Conservation (phyloP, 2,113 vertebrate genomes). For the Gracilinanus agilis region DNA sequence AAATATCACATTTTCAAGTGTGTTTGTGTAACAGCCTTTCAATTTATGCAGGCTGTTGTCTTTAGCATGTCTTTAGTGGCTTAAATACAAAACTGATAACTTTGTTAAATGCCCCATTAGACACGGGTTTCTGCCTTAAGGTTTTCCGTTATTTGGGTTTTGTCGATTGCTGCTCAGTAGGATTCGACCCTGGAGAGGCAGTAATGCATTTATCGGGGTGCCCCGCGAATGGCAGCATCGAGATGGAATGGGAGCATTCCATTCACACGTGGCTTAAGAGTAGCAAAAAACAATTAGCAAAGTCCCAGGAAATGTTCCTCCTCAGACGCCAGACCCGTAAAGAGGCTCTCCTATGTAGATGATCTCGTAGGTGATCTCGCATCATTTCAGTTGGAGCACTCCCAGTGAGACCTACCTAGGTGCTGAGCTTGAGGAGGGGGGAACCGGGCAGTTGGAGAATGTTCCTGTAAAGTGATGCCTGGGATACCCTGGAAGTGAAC, state of each 20-base stretch:
- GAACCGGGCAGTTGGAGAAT: constrained; percentile 38
- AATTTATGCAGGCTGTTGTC: constrained; percentile 66
- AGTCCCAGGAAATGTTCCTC: not conserved
- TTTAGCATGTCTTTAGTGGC: constrained; percentile 39
- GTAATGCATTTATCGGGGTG: not conserved
- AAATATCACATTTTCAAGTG: constrained; percentile 79
- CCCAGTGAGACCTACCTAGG: not conserved
- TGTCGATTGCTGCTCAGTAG: not conserved
- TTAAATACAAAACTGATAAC: constrained; percentile 62
- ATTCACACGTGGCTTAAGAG: not conserved
- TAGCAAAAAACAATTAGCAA: not conserved
- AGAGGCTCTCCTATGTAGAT: not conserved
- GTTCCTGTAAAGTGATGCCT: constrained; percentile 41
- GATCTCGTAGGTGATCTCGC: too few relatives aligned
- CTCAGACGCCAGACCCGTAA: not conserved
- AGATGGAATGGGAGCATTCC: not conserved
- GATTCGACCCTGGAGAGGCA: constrained; percentile 16
- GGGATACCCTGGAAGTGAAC: constrained; percentile 49
- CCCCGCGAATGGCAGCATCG: not conserved
- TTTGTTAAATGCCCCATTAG: constrained; percentile 21
- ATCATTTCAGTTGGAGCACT: too few relatives aligned
- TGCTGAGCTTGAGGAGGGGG: constrained; percentile 11
- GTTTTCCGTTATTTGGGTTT: not conserved
- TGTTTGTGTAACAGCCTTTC: constrained; percentile 67
- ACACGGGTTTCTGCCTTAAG: constrained; percentile 27